A percentile compares a stretch with the other conserved stretches of the same genome.
Conservation (phyloP, 2,888 invertebrate species). For the Acleris emargana region DNA sequence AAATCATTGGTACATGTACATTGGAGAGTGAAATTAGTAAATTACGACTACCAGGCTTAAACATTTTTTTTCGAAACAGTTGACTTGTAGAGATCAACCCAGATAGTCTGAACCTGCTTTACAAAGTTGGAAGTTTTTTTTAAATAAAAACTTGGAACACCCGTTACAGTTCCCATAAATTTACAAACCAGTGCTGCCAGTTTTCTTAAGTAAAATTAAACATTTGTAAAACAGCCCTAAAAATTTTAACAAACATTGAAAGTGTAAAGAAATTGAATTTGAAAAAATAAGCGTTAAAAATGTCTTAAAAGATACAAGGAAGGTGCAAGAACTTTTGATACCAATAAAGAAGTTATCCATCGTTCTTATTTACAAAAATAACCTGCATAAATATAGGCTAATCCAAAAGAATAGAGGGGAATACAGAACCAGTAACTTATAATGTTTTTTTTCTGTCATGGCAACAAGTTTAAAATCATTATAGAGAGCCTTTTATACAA, state of each 20-base stretch:
- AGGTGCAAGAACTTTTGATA: too few species aligned
- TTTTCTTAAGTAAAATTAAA: too few species aligned
- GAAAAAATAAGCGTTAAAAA: neutral
- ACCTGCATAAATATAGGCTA: too few species aligned
- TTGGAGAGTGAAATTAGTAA: neutral
- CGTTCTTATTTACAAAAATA: too few species aligned
- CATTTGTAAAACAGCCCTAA: neutral
- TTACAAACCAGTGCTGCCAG: too few species aligned
- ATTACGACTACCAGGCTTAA: constrained; percentile 1
- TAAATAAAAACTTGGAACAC: too few species aligned
- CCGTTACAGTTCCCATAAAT: too few species aligned
- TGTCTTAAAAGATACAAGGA: too few species aligned
- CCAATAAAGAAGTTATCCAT: neutral
- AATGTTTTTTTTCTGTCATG: neutral
- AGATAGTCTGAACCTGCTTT: neutral
- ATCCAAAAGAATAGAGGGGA: too few species aligned
- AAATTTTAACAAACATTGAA: neutral
- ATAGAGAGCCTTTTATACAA: constrained; percentile 3
- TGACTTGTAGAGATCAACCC: constrained; percentile 5
- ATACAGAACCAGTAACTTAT: too few species aligned
- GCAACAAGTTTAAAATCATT: constrained; percentile 5
- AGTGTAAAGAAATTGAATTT: neutral
- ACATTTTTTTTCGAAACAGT: neutral
- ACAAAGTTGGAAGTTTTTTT: too few species aligned
- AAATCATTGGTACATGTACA: constrained; percentile 32